Conservation (phyloP, 2,797 vertebrate genomes). For the Xerus rutilus region DNA sequence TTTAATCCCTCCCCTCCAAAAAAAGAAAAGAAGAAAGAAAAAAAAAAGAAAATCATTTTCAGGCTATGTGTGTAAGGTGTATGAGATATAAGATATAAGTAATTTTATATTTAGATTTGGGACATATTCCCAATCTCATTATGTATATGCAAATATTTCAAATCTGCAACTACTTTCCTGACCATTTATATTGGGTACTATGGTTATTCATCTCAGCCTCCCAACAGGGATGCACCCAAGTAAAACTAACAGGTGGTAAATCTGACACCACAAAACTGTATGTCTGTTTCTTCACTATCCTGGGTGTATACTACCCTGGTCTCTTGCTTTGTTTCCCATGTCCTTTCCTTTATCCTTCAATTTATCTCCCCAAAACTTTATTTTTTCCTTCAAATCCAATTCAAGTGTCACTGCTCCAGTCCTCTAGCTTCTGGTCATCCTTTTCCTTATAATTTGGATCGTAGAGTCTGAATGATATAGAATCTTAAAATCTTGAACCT, state of each 20-base stretch:
- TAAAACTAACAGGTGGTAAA: constrained; percentile 5
- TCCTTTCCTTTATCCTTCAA: neutral
- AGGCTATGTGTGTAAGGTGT: neutral
- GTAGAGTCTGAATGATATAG: neutral
- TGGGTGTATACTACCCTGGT: rapidly evolving
- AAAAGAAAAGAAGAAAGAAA: too few relatives aligned
- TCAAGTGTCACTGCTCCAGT: neutral
- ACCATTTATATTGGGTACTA: neutral
- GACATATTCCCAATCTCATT: neutral
- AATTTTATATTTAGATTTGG: neutral
- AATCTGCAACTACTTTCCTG: neutral
- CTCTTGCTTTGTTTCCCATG: neutral
- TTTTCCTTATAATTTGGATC: neutral
- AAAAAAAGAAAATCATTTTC: too few relatives aligned
- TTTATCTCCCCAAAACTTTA: neutral
- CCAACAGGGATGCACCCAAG: neutral
- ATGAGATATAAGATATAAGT: neutral
- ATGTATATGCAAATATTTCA: neutral
- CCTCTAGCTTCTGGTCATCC: neutral
- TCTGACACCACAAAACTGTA: too few relatives aligned
- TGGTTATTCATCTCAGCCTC: neutral
- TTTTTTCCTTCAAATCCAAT: constrained; percentile 26
- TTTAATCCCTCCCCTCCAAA: too few relatives aligned
- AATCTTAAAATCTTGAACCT: neutral
- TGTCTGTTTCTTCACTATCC: neutral